These are phyloP conservation scores for Dryobotodes eremita DNA, from an alignment of 2,888 invertebrate genomes.

Conservation along the genomic window DNA sequence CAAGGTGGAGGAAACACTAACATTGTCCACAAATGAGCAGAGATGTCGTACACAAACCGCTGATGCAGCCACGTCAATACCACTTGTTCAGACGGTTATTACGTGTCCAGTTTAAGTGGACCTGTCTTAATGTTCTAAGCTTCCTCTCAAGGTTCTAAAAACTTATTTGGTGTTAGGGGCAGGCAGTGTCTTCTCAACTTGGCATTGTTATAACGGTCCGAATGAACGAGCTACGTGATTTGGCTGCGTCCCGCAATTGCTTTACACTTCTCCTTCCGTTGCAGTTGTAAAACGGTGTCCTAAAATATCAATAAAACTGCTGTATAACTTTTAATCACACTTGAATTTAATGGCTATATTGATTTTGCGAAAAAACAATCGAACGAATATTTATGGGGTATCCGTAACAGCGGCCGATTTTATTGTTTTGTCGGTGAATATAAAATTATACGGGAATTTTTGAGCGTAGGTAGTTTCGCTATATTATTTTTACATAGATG, in stretches of 20 bases:
- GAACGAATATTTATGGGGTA: constrained; percentile 72
- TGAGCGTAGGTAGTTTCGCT: constrained; percentile 18
- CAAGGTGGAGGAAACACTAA: constrained; percentile 32
- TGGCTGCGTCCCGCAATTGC: constrained; percentile 85
- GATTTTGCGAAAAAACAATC: constrained; percentile 66
- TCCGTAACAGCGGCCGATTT: constrained; percentile 71
- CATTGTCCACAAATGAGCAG: constrained; percentile 68
- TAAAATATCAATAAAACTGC: constrained; percentile 63
- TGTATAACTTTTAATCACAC: constrained; percentile 57
- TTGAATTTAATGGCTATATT: constrained; percentile 56
- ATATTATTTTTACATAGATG: constrained; percentile 29
- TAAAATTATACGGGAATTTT: constrained; percentile 68
- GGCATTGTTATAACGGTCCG: constrained; percentile 81
- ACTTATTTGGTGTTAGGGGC: constrained; percentile 43
- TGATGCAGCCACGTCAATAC: constrained; percentile 85
- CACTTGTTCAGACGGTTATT: constrained; percentile 83
- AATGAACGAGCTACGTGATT: constrained; percentile 89
- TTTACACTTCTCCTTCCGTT: constrained; percentile 77
- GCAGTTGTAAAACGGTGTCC: constrained; percentile 61
- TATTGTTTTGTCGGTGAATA: constrained; percentile 73
- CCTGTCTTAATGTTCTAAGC: constrained; percentile 69
- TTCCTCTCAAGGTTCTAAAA: constrained; percentile 60
- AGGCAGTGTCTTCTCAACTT: constrained; percentile 74
- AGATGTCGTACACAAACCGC: constrained; percentile 83
- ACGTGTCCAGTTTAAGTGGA: constrained; percentile 79